A percentile compares a stretch with the other conserved stretches of the same genome.
These are phyloP conservation scores for Synergus umbraculus DNA, from an alignment of 2,888 invertebrate species.

Conservation along the genomic window DNA sequence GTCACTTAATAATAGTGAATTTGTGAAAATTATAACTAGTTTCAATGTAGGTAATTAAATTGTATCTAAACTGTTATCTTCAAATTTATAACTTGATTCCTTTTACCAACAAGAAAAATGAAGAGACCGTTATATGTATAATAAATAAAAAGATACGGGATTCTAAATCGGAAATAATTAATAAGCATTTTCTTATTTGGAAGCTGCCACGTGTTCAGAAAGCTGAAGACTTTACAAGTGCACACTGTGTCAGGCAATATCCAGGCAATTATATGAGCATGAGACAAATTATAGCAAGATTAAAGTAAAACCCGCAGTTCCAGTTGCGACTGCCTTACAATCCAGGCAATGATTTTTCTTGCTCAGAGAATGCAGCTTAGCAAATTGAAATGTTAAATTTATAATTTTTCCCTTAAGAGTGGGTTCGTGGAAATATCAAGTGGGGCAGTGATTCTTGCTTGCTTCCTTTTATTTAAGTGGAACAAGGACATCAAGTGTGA, in stretches of 20 bases:
- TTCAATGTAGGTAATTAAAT: not conserved
- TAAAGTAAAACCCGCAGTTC: slow-evolving; percentile 28
- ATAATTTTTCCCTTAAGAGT: slow-evolving; percentile 33
- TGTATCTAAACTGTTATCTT: not conserved
- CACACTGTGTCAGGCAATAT: slow-evolving; percentile 13
- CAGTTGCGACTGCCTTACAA: slow-evolving; percentile 9
- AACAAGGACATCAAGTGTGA: slow-evolving; percentile 39
- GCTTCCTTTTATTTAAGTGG: slow-evolving; percentile 40
- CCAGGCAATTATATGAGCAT: slow-evolving; percentile 27
- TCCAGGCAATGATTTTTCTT: slow-evolving; percentile 11
- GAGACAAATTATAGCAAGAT: slow-evolving; percentile 39
- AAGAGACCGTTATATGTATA: not conserved
- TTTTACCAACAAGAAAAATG: not conserved
- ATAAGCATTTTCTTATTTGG: slow-evolving; percentile 17
- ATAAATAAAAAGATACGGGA: not conserved
- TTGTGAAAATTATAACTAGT: not conserved
- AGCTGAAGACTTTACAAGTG: not conserved
- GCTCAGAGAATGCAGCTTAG: slow-evolving; percentile 17
- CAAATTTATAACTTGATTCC: not conserved
- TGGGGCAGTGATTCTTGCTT: slow-evolving; percentile 36
- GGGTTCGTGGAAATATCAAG: slow-evolving; percentile 36
- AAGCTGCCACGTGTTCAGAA: slow-evolving; percentile 34
- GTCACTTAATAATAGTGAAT: not conserved
- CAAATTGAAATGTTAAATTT: slow-evolving; percentile 36
- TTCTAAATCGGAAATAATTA: slow-evolving; percentile 26